A percentile compares a stretch with the other conserved stretches of the same genome.
phyloP scores from a whole-genome alignment of 2,797 vertebrate genomes.

The Clarias pachynema region DNA sequence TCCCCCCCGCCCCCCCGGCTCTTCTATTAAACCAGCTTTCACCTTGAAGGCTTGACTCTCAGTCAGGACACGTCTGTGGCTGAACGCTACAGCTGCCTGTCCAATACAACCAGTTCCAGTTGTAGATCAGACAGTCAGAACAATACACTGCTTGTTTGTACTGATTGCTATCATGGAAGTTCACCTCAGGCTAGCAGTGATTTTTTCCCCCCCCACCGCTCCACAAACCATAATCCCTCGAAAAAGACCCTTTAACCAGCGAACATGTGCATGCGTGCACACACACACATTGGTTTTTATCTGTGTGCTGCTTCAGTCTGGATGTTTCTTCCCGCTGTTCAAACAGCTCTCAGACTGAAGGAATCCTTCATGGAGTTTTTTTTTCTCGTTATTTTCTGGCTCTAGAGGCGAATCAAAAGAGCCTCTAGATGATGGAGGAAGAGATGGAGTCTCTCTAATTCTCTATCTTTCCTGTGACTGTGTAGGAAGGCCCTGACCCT shows the following conservation, averaged over 20 bases:
- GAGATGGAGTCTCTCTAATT: not conserved
- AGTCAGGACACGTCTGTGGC: constrained; percentile 56
- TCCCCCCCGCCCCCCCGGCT: not conserved
- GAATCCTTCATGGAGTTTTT: not conserved
- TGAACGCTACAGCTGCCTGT: constrained; percentile 46
- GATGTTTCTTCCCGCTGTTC: not conserved
- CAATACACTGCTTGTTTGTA: constrained; percentile 19
- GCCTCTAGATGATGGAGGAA: not conserved
- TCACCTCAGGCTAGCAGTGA: constrained; percentile 7
- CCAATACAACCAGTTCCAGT: constrained; percentile 44
- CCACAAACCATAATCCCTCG: constrained; percentile 4
- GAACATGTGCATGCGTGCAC: not conserved
- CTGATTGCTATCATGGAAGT: constrained; percentile 20
- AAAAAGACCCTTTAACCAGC: not conserved
- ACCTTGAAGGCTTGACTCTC: constrained; percentile 59
- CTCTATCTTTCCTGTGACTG: constrained; percentile 19
- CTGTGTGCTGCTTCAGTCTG: not conserved
- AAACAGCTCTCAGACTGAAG: not conserved
- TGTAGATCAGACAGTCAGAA: constrained; percentile 18
- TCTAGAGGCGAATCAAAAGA: not conserved
- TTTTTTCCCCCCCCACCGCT: constrained; percentile 1
- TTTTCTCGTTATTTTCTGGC: not conserved
- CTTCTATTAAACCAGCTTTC: constrained; percentile 59
- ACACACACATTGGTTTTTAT: constrained; percentile 2
- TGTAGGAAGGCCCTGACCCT: constrained; percentile 21